A percentile compares a stretch with the other conserved stretches of the same genome.
phyloP scores from a whole-genome alignment of 2,113 vertebrate genomes.

The Actenoides lindsayi region DNA sequence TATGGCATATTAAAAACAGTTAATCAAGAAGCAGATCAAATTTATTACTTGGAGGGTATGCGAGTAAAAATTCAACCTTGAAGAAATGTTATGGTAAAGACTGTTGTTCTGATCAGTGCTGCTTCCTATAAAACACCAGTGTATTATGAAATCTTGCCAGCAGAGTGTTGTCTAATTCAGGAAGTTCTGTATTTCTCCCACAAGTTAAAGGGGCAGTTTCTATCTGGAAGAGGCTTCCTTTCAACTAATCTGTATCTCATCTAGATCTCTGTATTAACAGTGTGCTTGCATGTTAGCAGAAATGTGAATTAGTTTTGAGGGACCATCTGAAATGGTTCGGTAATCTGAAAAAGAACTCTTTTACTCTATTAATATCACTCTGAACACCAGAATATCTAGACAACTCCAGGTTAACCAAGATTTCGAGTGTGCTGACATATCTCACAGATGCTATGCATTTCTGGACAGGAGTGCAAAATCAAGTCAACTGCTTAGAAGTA shows the following conservation, averaged over 20 bases:
- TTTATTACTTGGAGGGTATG: neutral
- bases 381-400: neutral
- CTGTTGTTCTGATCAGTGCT: neutral
- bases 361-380: neutral
- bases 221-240: neutral
- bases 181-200: neutral
- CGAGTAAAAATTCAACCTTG: neutral
- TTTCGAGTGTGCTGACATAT: neutral
- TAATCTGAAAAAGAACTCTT: neutral
- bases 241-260: neutral
- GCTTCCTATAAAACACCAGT: neutral
- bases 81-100: neutral
- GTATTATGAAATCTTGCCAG: neutral
- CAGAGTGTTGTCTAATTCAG: neutral
- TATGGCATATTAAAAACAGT: neutral
- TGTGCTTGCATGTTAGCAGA: neutral
- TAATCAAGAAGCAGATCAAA: neutral
- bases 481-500: neutral
- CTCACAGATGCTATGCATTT: neutral
- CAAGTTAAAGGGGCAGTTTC: neutral
- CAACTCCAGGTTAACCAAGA: neutral
- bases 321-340: neutral
- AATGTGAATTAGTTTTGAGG: neutral
- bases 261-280: neutral
- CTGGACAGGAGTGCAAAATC: neutral